Evolutionary conservation across 2,797 vertebrate genomes (phyloP).

Genomic region (Otolemur crassicaudatus): DNA sequence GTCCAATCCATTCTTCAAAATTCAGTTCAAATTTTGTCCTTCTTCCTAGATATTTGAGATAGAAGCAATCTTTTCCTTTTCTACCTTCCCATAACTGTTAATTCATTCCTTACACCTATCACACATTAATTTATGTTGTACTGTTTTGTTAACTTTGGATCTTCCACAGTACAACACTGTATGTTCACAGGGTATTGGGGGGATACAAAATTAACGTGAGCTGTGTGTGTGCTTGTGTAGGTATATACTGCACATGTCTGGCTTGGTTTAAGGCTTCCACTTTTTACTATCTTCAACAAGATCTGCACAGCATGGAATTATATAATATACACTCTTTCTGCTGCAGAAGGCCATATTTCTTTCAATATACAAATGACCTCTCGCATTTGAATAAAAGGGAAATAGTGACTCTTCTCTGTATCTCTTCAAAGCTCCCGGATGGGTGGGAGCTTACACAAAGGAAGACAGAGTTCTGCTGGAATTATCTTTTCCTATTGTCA

Average conservation of each 20-base stretch:
- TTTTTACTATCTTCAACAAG: neutral
- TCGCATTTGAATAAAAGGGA: slow-evolving; percentile 15
- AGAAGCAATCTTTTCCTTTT: neutral
- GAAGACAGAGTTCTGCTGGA: neutral
- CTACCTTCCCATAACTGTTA: neutral
- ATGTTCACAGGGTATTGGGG: neutral
- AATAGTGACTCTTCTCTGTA: neutral
- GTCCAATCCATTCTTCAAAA: slow-evolving; percentile 14
- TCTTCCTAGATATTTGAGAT: neutral
- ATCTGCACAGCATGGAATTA: neutral
- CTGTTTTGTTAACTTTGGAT: neutral
- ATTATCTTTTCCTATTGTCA: slow-evolving; percentile 5
- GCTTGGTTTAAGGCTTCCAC: neutral
- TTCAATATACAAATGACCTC: slow-evolving; percentile 1
- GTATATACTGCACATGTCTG: neutral
- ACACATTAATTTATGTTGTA: neutral
- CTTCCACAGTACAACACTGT: neutral
- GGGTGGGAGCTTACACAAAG: neutral
- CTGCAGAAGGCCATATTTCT: neutral
- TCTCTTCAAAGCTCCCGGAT: slow-evolving; percentile 20
- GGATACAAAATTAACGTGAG: neutral
- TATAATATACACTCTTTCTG: neutral
- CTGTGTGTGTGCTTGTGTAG: neutral
- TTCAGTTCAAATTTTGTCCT: neutral
- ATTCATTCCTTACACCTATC: neutral